Evolutionary conservation across 2,113 vertebrate species (phyloP), one percentile per base, ranked within the genome.

Genomic region (Pollimyrus isidori): DNA sequence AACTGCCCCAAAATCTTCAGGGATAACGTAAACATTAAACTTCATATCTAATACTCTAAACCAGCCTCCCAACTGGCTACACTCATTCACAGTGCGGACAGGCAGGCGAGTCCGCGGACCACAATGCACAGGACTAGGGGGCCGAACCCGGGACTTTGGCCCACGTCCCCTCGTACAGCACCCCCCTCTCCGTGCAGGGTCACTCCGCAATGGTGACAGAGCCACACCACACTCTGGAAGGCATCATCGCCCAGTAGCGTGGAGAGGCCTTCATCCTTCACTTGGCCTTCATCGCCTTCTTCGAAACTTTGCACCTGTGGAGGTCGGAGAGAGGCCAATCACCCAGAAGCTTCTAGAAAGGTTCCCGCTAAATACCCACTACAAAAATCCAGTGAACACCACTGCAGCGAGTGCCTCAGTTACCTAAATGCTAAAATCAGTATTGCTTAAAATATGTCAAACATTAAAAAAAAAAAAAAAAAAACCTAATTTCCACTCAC

Each of bases 81-180:
- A 11, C 58, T 26, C 9, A 3, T 46, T 26, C 84, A 73, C 84
- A 42, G 48, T 50, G n/a, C 89, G 39, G 92, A 91, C 90, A 98
- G 92, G 49, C 95, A 95, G 89, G 90, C 89, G 30, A 98, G 94
- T 42, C 97, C 96, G 21, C 89, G 92, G 88, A 98, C 82, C 2
- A 94, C 93, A 42, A 98, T 94, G 3, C 95, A 97, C 30, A 99
- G 94, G 90, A 97, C 87, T 0, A 98, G 92, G 0, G 96, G 96
- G 65, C 62, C 89, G 89, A 95, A 89, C 13, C 91, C 89, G 0
- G 95, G 90, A 1, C 92, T 92, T 39, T 92, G 88, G 53, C 9
- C 89, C 62, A 96, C 94, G 91, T 93, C 50, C 5, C 92, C 95
- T 91, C 88, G 94, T 6, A 98, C 87, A 0, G 92, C 91, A n/a